Evolutionary conservation across 2,113 vertebrate species (phyloP).

Genomic region (Percina caprodes): DNA sequence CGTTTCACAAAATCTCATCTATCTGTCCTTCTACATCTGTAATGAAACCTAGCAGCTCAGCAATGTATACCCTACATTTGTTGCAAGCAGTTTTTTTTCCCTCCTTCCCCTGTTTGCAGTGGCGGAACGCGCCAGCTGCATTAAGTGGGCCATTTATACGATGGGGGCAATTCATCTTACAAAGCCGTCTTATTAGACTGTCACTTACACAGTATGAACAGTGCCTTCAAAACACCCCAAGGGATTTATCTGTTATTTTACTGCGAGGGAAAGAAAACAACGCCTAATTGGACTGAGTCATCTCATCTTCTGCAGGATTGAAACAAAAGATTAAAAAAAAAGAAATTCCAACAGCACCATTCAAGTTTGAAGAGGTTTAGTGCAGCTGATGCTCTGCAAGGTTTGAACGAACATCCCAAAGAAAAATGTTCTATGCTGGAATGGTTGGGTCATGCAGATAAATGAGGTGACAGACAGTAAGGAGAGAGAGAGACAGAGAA

Average conservation of each 20-base stretch:
- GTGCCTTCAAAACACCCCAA: slow-evolving; percentile 76
- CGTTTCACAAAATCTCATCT: slow-evolving; percentile 52
- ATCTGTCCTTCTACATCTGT: slow-evolving; percentile 60
- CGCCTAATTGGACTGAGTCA: slow-evolving; percentile 81
- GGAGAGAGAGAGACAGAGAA: slow-evolving; percentile 35
- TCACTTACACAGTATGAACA: slow-evolving; percentile 83
- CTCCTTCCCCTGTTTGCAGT: slow-evolving; percentile 63
- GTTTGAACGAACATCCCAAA: slow-evolving; percentile 30
- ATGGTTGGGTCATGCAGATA: slow-evolving; percentile 52
- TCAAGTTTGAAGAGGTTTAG: slow-evolving; percentile 28
- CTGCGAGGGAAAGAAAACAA: slow-evolving; percentile 74
- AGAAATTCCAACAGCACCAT: slow-evolving; percentile 8
- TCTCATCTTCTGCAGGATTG: slow-evolving; percentile 73
- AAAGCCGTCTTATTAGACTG: slow-evolving; percentile 83
- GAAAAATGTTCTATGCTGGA: slow-evolving; percentile 10
- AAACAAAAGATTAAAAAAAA: slow-evolving; percentile 53
- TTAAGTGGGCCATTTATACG: slow-evolving; percentile 82
- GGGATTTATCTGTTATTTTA: slow-evolving; percentile 80
- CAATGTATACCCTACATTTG: slow-evolving; percentile 66
- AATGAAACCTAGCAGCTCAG: slow-evolving; percentile 66
- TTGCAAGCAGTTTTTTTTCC: slow-evolving; percentile 60
- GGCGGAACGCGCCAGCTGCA: slow-evolving; percentile 72
- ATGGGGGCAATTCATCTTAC: slow-evolving; percentile 83
- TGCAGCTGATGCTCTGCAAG: slow-evolving; percentile 4
- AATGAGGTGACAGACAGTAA: slow-evolving; percentile 48